Evolutionary conservation across 2,888 invertebrate species (phyloP), one percentile per base, ranked within the genome.

Genomic region (Chrysolina americana): DNA sequence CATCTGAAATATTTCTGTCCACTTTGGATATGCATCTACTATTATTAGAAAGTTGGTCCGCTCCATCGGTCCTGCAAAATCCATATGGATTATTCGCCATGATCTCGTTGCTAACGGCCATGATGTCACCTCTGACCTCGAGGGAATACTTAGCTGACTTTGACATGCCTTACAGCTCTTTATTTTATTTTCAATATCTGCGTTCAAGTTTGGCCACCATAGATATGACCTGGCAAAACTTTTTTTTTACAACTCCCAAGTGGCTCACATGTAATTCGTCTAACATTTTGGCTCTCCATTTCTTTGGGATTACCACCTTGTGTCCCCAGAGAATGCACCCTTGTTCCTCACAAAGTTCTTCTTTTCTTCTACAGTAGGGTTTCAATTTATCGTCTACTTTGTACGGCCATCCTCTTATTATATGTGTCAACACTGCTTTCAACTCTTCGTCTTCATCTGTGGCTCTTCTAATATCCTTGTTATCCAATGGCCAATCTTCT

Each of bases 181-280:
- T 28, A 63, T 28, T 15, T 74, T n/a, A 3, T 74, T 65, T 73
- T 81, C 80, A 44, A 83, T 81, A 21, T 82, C 75, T n/a, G 53
- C n/a, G 64, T 81, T 79, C 10, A 83, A 50, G 15, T 62, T 65
- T 15, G 79, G 81, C 81, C 80, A 82, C 78, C 78, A 82, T 53
- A 82, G 66, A 68, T 81, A 81, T 9, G 75, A 73, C 44, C 81
- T 72, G 8, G 79, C 80, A 23, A 80, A 41, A 10, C 66, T 13
- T n/a, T n/a, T n/a, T n/a, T n/a, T n/a, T n/a, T n/a, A n/a, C n/a
- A n/a, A n/a, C n/a, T n/a, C n/a, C n/a, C 71, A 80, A 41, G 70
- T 82, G 82, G 10, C 74, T 66, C 36, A 50, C 44, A 77, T 83
- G 82, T 41, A 82, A 64, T 65, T 83, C 80, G 17, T 77, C 62